Evolutionary conservation across 2,797 vertebrate species (phyloP), one percentile per base, ranked within the genome.

Genomic region (Pogonophryne albipinna): DNA sequence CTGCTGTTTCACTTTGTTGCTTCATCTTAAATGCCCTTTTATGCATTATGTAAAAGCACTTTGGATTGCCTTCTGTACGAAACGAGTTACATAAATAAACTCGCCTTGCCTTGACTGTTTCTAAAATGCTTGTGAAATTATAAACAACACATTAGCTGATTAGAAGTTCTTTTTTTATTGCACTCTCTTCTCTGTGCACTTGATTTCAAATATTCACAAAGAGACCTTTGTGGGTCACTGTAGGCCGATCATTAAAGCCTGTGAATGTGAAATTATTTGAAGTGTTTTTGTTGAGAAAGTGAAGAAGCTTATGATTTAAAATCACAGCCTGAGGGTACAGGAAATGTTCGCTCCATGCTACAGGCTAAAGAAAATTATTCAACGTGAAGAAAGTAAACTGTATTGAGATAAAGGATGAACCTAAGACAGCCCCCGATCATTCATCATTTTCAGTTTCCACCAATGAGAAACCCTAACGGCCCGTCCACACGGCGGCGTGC

Each of bases 281-380:
- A 70, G 44, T 56, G 31, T 53, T 76, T 44, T 76, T 44, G 13
- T 11, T 57, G 51, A 63, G 59, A 10, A 49, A 71, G 62, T 2
- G 0, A 17, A 58, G 41, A 20, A 20, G 58, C 60, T 64, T 82
- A 38, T 65, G 17, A 77, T 85, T n/a, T 70, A 59, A 53, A 77
- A 76, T 63, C 42, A 65, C 55, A 71, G 53, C 74, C 72, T 1
- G 38, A 45, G 58, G 68, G 47, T 7, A n/a, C 31, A 61, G 38
- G 17, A 79, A 84, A 60, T 70, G 55, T 80, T 75, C 57, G 56
- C 78, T 73, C 15, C 20, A 38, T 47, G 56, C 10, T 73, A 4
- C 19, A 14, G 55, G 20, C 42, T 50, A 27, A 4, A 63, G 2
- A 52, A 53, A 67, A 56, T 7, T 15, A 7, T 45, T 46, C 20